Conservation (phyloP, 2,888 invertebrate genomes). For the Euplexia lucipara region DNA sequence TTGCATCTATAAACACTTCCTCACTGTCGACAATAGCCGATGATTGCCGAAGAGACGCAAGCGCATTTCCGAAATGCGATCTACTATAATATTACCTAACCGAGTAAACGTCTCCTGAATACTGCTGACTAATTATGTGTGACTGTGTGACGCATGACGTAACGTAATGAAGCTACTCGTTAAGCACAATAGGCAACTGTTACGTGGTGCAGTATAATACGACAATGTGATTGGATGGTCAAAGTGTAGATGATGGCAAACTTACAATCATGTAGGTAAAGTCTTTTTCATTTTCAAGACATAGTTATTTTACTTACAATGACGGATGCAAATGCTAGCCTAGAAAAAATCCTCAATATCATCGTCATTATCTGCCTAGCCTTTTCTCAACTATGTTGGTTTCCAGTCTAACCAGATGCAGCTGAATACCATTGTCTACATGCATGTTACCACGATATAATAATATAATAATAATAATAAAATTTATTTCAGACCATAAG, state of each 20-base stretch:
- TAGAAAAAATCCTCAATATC: neutral
- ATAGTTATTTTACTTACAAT: too few species aligned
- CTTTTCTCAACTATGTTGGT: too few species aligned
- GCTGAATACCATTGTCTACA: too few species aligned
- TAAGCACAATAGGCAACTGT: slow-evolving; percentile 38
- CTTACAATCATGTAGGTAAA: neutral
- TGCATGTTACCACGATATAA: too few species aligned
- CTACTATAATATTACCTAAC: slow-evolving; percentile 48
- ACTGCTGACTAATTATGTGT: slow-evolving; percentile 36
- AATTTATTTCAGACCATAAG: too few species aligned
- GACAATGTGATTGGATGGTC: slow-evolving; percentile 23
- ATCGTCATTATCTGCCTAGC: too few species aligned
- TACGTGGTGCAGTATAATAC: slow-evolving; percentile 26
- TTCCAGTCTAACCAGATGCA: too few species aligned
- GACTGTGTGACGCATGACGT: slow-evolving; percentile 26
- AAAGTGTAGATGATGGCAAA: slow-evolving; percentile 9
- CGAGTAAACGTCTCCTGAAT: slow-evolving; percentile 40
- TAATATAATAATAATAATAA: too few species aligned
- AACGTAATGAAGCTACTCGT: slow-evolving; percentile 37
- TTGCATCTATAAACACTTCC: slow-evolving; percentile 66
- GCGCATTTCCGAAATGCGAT: slow-evolving; percentile 59
- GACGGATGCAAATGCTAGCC: neutral
- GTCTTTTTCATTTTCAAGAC: neutral
- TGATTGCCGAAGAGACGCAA: slow-evolving; percentile 33
- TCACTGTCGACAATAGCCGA: slow-evolving; percentile 49